Evolutionary conservation across 2,888 invertebrate genomes (phyloP).

Genomic region (Agrochola circellaris): DNA sequence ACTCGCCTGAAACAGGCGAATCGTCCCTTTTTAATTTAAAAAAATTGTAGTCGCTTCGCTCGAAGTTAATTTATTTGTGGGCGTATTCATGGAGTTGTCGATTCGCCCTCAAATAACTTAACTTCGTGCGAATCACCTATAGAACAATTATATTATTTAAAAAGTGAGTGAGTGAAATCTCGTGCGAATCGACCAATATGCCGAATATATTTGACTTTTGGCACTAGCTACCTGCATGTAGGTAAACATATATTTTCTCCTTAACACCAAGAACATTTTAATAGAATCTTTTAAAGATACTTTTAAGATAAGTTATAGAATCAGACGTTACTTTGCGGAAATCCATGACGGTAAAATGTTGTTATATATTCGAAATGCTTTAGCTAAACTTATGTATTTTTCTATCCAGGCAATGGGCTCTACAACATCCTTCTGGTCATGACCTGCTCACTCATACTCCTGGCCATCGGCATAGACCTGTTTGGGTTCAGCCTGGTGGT

Average conservation of each 20-base stretch:
- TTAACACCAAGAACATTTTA: not conserved
- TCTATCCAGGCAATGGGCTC: conserved; percentile 80
- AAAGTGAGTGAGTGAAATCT: too few species aligned
- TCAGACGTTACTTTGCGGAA: not conserved
- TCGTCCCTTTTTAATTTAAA: too few species aligned
- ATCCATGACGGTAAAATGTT: not conserved
- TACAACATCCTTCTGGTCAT: conserved; percentile 82
- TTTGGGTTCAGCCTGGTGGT: conserved; percentile 91
- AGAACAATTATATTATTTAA: too few species aligned
- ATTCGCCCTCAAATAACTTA: too few species aligned
- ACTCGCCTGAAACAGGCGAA: too few species aligned
- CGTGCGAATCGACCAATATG: too few species aligned
- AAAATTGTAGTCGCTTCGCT: too few species aligned
- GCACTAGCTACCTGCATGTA: too few species aligned
- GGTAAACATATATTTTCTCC: not conserved
- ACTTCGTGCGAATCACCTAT: too few species aligned
- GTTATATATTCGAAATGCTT: not conserved
- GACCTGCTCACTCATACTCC: conserved; percentile 86
- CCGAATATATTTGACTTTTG: not conserved
- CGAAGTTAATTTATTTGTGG: too few species aligned
- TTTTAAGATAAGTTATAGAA: not conserved
- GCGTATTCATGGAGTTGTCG: too few species aligned
- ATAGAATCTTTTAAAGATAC: too few species aligned
- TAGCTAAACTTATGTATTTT: not conserved
- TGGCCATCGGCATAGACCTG: conserved; percentile 90